These are phyloP conservation scores for Parasteatoda tepidariorum DNA, from an alignment of 1,140 invertebrate genomes.

Conservation along the genomic window DNA sequence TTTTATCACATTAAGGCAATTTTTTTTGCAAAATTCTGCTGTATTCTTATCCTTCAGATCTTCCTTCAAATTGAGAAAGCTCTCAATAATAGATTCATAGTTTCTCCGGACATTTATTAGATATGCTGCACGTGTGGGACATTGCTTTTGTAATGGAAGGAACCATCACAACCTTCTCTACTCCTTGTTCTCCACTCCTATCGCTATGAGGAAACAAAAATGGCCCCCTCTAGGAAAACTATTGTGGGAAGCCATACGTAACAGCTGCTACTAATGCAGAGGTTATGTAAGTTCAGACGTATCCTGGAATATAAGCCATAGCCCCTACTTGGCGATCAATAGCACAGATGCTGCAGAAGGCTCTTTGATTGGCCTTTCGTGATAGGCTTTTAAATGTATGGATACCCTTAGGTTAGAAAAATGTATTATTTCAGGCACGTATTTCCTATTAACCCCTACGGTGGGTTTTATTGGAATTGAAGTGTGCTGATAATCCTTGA, in stretches of 20 bases:
- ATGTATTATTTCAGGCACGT: constrained; percentile 58
- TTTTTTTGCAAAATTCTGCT: too few relatives aligned
- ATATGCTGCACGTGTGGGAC: constrained; percentile 10
- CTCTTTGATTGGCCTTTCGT: constrained; percentile 57
- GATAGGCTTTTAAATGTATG: constrained; percentile 57
- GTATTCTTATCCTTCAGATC: too few relatives aligned
- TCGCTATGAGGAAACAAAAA: constrained; percentile 34
- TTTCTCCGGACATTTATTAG: constrained; percentile 28
- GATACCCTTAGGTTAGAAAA: constrained; percentile 27
- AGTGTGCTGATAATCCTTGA: constrained; percentile 54
- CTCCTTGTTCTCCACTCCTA: background rate
- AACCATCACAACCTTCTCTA: background rate
- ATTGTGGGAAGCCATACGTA: constrained; percentile 47
- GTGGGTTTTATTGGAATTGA: constrained; percentile 50
- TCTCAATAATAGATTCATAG: constrained; percentile 24
- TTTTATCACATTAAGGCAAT: too few relatives aligned
- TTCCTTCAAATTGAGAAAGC: too few relatives aligned
- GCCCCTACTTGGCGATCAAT: constrained; percentile 36
- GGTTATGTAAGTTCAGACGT: constrained; percentile 51
- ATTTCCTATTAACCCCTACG: constrained; percentile 51
- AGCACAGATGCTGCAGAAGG: constrained; percentile 50
- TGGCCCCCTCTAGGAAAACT: constrained; percentile 1
- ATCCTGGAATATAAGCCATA: constrained; percentile 39
- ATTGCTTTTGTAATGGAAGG: constrained; percentile 12
- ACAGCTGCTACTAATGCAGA: constrained; percentile 57